Conservation (phyloP, 2,888 invertebrate species). For the Chelonus formosanus region DNA sequence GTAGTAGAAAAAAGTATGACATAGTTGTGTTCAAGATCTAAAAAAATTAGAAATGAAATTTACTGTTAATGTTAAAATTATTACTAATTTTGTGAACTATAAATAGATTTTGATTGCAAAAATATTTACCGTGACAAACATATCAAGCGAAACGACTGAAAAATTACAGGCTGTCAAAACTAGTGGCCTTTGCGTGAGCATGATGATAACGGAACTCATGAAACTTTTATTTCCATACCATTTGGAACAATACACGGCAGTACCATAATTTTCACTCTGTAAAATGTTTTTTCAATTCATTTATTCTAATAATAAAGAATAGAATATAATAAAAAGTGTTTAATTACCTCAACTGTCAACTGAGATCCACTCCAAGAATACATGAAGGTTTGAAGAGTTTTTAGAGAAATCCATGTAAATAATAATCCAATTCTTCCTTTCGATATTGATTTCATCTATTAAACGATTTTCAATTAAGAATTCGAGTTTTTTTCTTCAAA, state of each 20-base stretch:
- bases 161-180: constrained; percentile 25
- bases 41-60: not conserved
- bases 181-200: constrained; percentile 22
- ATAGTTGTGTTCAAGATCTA: constrained; percentile 35
- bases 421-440: too few species aligned
- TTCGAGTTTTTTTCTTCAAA: too few species aligned
- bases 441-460: too few species aligned
- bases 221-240: constrained; percentile 22
- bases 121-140: constrained; percentile 8
- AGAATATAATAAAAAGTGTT: too few species aligned
- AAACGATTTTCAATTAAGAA: not conserved
- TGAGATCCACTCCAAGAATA: too few species aligned
- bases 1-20: constrained; percentile 38
- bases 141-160: constrained; percentile 23
- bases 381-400: too few species aligned
- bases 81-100: not conserved
- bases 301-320: too few species aligned
- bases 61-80: too few species aligned
- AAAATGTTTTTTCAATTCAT: not conserved
- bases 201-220: constrained; percentile 24
- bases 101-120: not conserved
- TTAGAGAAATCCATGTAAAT: too few species aligned
- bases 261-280: constrained; percentile 25
- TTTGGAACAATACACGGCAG: constrained; percentile 23
- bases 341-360: too few species aligned